A percentile compares a stretch with the other conserved stretches of the same genome.
Evolutionary conservation across 1,140 invertebrate species (phyloP).

Genomic region (Drosophila leontia): DNA sequence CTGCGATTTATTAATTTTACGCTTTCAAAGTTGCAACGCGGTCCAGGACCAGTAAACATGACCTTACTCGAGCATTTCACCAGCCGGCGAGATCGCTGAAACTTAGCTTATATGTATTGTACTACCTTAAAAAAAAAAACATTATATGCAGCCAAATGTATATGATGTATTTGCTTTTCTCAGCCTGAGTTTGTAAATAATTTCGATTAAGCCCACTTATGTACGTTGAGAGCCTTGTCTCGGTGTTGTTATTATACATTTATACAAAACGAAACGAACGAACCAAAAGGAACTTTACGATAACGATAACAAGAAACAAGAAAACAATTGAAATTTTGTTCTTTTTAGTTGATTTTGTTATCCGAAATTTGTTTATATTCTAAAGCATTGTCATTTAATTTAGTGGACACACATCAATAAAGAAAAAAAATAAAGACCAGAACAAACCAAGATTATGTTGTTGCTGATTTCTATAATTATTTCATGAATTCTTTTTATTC

Average conservation of each 20-base stretch:
- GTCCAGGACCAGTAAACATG: slow-evolving; percentile 57
- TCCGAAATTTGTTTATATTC: slow-evolving; percentile 40
- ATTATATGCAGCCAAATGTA: slow-evolving; percentile 38
- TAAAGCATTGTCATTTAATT: slow-evolving; percentile 41
- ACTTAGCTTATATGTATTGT: slow-evolving; percentile 32
- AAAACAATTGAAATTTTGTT: slow-evolving; percentile 51
- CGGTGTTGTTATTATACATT: slow-evolving; percentile 71
- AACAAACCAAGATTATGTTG: neutral
- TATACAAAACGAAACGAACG: slow-evolving; percentile 29
- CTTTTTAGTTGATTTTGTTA: slow-evolving; percentile 63
- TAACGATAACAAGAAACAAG: slow-evolving; percentile 45
- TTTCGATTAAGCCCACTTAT: slow-evolving; percentile 40
- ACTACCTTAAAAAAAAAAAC: slow-evolving; percentile 15
- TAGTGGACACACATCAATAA: slow-evolving; percentile 63
- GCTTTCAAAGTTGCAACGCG: slow-evolving; percentile 42
- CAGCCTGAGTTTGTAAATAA: slow-evolving; percentile 52
- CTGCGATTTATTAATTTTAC: slow-evolving; percentile 26
- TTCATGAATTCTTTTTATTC: neutral
- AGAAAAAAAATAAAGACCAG: slow-evolving; percentile 42
- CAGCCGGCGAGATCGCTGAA: slow-evolving; percentile 33
- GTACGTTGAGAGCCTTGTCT: slow-evolving; percentile 53
- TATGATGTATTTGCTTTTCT: slow-evolving; percentile 36
- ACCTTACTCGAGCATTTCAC: slow-evolving; percentile 41
- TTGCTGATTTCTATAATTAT: neutral
- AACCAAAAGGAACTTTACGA: slow-evolving; percentile 22